Conservation (phyloP, 2,797 vertebrate genomes). For the Tarsius wallacei region DNA sequence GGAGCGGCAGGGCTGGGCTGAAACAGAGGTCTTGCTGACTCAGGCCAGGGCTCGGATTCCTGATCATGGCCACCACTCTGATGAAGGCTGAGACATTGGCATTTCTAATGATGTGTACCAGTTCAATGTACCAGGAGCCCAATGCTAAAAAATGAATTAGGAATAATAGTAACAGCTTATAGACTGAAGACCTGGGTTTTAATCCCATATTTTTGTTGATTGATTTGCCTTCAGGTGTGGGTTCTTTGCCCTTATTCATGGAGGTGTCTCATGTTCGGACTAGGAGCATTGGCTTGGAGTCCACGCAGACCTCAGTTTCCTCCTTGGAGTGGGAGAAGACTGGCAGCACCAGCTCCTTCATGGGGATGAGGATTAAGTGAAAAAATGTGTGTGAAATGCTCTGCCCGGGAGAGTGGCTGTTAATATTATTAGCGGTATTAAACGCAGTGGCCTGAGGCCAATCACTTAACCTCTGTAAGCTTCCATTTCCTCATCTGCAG, state of each 20-base stretch:
- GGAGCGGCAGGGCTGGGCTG: accelerated
- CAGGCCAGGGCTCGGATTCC: no score
- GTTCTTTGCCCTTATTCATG: background rate
- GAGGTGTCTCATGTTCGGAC: background rate
- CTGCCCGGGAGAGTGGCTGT: background rate
- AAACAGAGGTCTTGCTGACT: background rate
- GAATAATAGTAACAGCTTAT: background rate
- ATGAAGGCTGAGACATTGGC: background rate
- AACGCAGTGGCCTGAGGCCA: slow-evolving; percentile 8
- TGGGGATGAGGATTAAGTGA: background rate
- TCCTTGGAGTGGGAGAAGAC: no score
- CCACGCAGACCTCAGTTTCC: background rate
- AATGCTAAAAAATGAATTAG: background rate
- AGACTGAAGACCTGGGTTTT: background rate
- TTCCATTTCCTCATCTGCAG: slow-evolving; percentile 66
- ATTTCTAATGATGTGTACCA: background rate
- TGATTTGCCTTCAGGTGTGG: background rate
- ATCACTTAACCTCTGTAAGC: slow-evolving; percentile 43
- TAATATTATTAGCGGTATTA: background rate
- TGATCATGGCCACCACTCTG: no score
- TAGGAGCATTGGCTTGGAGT: background rate
- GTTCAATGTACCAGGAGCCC: background rate
- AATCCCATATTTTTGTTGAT: background rate
- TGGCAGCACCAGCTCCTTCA: no score
- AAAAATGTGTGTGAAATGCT: background rate